Conservation (phyloP, 2,113 vertebrate species). For the Hippocampus mohnikei region DNA sequence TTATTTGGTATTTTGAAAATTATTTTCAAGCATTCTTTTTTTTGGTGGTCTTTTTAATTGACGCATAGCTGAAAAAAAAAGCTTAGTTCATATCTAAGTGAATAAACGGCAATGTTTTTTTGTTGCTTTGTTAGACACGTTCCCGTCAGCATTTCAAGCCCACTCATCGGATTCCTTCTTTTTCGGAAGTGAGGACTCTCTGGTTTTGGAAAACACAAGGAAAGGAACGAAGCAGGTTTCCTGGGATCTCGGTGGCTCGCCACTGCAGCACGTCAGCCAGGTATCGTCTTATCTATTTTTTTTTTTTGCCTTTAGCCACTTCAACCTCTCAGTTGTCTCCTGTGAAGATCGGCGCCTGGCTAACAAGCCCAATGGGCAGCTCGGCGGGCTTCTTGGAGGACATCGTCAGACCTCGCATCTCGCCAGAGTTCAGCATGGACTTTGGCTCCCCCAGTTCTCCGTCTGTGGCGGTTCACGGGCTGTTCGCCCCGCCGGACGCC, state of each 20-base stretch:
- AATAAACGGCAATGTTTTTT: neutral
- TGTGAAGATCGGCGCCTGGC: slow-evolving; percentile 44
- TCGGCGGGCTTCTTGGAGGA: slow-evolving; percentile 31
- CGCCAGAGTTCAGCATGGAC: slow-evolving; percentile 37
- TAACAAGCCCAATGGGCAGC: slow-evolving; percentile 17
- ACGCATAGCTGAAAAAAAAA: too few relatives aligned
- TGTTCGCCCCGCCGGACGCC: slow-evolving; percentile 17
- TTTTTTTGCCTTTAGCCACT: neutral
- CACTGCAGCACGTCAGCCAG: slow-evolving; percentile 16
- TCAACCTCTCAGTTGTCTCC: slow-evolving; percentile 16
- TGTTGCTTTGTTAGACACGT: slow-evolving; percentile 27
- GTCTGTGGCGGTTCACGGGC: neutral
- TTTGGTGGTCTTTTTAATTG: too few relatives aligned
- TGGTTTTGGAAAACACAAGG: slow-evolving; percentile 12
- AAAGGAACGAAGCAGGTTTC: slow-evolving; percentile 25
- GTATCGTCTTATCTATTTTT: slow-evolving; percentile 28
- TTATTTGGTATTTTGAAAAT: too few relatives aligned
- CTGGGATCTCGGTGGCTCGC: slow-evolving; percentile 24
- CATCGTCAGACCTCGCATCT: slow-evolving; percentile 17
- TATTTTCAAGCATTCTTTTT: too few relatives aligned
- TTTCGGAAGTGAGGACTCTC: neutral
- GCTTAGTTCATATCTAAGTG: too few relatives aligned
- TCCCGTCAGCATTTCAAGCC: slow-evolving; percentile 1
- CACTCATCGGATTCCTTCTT: neutral
- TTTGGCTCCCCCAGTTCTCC: slow-evolving; percentile 18